Evolutionary conservation across 2,888 invertebrate genomes (phyloP), one percentile per base, ranked within the genome.

Genomic region (Nomada hirtipes): DNA sequence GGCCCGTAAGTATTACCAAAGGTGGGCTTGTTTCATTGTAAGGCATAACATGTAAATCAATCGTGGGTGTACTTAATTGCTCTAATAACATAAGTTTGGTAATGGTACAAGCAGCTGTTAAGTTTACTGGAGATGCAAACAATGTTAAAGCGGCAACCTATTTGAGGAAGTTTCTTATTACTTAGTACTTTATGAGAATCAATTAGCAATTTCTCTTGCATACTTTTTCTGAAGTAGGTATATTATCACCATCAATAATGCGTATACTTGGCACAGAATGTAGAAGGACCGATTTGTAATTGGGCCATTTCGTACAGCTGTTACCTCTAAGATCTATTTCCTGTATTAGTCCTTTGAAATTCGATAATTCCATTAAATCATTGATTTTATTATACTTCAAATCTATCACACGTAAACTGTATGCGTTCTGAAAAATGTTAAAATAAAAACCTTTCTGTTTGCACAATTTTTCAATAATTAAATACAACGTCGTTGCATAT

Each of bases 1-100:
- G 94, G 20, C 94, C 94, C 23, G 94, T 94, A 18, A 94, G 87
- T 50, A 94, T 89, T 4, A 95, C 90, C 29, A 94, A 88, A 2
- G 93, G 92, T n/a, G 92, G 92, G 9, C 91, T 90, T 1, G 90
- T 81, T 78, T 92, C 86, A 76, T 94, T 93, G 60, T 91, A 92
- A 2, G 94, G 94, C 23, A 90, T 80, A 18, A 93, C 88, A 68
- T 93, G 91, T 15, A 86, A 77, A 67, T 91, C 92, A 67, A 94
- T 91, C 57, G 90, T 88, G 0, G 92, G 93, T 36, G 83, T 86
- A 72, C 92, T 93, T 70, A 94, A 85, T 82, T 93, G 91, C 70
- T 93, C 92, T 52, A 94, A 77, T 26, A 93, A 87, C 23, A 90
- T 89, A 50, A 93, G 79, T 79, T 91, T 91, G 0, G 93, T 90